phyloP scores from a whole-genome alignment of 2,888 invertebrate species.

The Autographa pulchrina region DNA sequence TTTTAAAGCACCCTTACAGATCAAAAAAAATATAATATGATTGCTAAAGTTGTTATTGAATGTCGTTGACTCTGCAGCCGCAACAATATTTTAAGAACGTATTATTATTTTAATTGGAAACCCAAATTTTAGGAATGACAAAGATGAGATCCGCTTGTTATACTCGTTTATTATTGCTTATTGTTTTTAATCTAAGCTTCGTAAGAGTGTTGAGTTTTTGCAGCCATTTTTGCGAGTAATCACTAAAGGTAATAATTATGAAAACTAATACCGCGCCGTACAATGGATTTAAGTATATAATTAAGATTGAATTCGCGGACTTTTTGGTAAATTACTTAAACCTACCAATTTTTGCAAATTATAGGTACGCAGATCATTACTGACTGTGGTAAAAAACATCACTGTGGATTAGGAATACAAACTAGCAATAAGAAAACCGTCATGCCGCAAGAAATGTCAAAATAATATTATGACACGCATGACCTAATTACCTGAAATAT shows the following conservation, averaged over 20 bases:
- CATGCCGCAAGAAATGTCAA: background rate
- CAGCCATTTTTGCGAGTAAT: conserved; percentile 4
- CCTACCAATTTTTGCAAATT: background rate
- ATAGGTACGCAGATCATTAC: background rate
- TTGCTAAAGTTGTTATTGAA: conserved; percentile 28
- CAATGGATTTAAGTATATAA: conserved; percentile 4
- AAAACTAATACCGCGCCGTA: background rate
- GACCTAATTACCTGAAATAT: conserved; percentile 19
- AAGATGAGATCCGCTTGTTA: conserved; percentile 43
- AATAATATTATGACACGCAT: background rate
- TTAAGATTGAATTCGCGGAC: background rate
- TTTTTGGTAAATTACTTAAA: background rate
- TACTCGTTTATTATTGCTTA: conserved; percentile 30
- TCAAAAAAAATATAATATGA: conserved; percentile 7
- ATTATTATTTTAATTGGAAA: conserved; percentile 53
- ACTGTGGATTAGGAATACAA: background rate
- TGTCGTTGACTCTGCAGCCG: conserved; percentile 33
- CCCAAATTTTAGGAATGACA: conserved; percentile 42
- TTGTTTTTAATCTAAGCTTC: conserved; percentile 29
- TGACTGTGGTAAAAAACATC: background rate
- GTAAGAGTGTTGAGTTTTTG: conserved; percentile 13
- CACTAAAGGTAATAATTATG: conserved; percentile 35
- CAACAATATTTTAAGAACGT: conserved; percentile 31
- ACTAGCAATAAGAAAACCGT: background rate
- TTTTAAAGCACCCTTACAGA: conserved; percentile 1